These are phyloP conservation scores for Lydus trimaculatus DNA, from an alignment of 2,888 invertebrate genomes.

Conservation along the genomic window DNA sequence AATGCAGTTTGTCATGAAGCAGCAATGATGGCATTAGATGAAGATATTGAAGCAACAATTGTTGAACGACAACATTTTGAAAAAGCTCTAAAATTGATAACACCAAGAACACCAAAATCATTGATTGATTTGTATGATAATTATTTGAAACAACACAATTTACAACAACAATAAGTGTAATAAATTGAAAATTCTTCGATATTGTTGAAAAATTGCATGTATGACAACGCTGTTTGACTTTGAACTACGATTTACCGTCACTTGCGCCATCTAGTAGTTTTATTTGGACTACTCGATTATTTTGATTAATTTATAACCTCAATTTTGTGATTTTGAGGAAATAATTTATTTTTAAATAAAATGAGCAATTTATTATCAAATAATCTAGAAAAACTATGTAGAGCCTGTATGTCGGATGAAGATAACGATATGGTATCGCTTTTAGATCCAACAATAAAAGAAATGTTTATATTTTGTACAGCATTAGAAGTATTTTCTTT, in stretches of 20 bases:
- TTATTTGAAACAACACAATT: conserved; percentile 60
- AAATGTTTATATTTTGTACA: conserved; percentile 50
- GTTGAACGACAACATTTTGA: conserved; percentile 77
- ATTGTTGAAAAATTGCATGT: background rate
- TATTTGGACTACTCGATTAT: background rate
- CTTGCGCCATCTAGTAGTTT: background rate
- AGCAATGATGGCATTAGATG: conserved; percentile 83
- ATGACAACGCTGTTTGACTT: background rate
- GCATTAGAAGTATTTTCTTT: conserved; percentile 43
- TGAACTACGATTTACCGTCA: background rate
- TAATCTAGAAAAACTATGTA: conserved; percentile 56
- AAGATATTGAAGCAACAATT: conserved; percentile 68
- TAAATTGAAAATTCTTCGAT: too few species aligned
- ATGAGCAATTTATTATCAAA: conserved; percentile 23
- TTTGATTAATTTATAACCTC: background rate
- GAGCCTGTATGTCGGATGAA: conserved; percentile 60
- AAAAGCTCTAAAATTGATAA: conserved; percentile 72
- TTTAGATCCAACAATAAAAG: conserved; percentile 51
- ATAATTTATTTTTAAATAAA: background rate
- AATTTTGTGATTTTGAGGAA: background rate
- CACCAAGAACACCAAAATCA: conserved; percentile 77
- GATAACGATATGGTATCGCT: conserved; percentile 56
- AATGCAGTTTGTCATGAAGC: conserved; percentile 92
- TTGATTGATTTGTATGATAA: conserved; percentile 78
- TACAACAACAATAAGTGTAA: background rate